phyloP scores from a whole-genome alignment of 1,140 invertebrate species.

The Bombyx mandarina region DNA sequence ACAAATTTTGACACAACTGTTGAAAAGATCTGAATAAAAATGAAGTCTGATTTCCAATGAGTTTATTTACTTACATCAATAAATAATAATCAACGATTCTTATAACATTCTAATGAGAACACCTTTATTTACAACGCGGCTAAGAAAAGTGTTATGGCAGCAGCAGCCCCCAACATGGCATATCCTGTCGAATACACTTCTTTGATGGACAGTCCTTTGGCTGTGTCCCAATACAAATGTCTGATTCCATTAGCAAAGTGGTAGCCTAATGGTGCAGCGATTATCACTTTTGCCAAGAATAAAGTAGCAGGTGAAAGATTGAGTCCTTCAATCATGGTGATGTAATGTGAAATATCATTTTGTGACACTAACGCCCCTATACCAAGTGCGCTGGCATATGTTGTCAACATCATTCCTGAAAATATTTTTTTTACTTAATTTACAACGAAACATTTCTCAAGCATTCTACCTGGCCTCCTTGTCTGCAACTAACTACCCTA shows the following conservation, averaged over 20 bases:
- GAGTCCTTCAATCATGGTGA: conserved; percentile 71
- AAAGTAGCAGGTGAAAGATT: conserved; percentile 69
- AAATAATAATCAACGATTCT: conserved; percentile 38
- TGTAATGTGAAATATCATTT: conserved; percentile 71
- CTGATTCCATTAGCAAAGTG: conserved; percentile 81
- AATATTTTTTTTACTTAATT: conserved; percentile 5
- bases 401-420: conserved; percentile 70
- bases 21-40: not conserved
- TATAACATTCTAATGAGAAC: conserved; percentile 19
- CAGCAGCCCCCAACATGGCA: conserved; percentile 68
- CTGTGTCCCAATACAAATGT: conserved; percentile 81
- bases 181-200: conserved; percentile 81
- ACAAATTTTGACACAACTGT: not conserved
- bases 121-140: conserved; percentile 47
- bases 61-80: conserved; percentile 25
- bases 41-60: not conserved
- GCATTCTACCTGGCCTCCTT: no score
- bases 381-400: conserved; percentile 68
- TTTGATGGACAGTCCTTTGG: conserved; percentile 78
- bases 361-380: conserved; percentile 70
- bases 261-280: conserved; percentile 77
- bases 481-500: no score
- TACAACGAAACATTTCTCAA: no score
- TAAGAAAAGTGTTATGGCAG: conserved; percentile 45
- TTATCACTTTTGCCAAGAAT: conserved; percentile 66